Conservation (phyloP, 2,888 invertebrate genomes). For the Chrysolina haemoptera region DNA sequence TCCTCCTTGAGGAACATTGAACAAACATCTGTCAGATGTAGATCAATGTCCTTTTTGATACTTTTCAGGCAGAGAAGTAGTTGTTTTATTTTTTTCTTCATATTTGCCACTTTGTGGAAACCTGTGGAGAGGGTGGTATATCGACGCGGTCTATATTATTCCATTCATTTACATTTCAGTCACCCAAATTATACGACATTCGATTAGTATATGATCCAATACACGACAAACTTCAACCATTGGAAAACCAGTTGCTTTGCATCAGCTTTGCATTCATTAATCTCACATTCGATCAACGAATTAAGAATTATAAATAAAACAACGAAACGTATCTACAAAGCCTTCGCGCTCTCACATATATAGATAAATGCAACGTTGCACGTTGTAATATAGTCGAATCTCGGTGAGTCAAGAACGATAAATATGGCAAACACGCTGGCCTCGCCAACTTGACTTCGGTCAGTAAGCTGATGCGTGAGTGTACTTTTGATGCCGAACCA, state of each 20-base stretch:
- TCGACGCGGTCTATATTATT: too few relatives aligned
- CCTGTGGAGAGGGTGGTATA: too few relatives aligned
- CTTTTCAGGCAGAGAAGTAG: too few relatives aligned
- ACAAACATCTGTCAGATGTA: too few relatives aligned
- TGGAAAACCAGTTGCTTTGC: not conserved
- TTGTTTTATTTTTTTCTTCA: too few relatives aligned
- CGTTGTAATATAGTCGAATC: conserved; percentile 5
- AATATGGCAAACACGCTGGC: conserved; percentile 40
- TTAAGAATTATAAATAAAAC: not conserved
- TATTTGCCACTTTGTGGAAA: too few relatives aligned
- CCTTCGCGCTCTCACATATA: not conserved
- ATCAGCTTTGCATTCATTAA: not conserved
- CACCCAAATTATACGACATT: too few relatives aligned
- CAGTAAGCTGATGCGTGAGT: conserved; percentile 44
- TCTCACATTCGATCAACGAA: not conserved
- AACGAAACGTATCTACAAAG: not conserved
- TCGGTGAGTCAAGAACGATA: conserved; percentile 26
- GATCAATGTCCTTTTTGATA: too few relatives aligned
- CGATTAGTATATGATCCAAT: not conserved
- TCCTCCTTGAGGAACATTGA: too few relatives aligned
- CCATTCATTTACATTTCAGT: too few relatives aligned
- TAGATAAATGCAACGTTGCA: conserved; percentile 21
- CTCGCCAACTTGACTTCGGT: conserved; percentile 41
- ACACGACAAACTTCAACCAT: not conserved
- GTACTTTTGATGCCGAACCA: conserved; percentile 43